Evolutionary conservation across 1,140 invertebrate species (phyloP), one percentile per base, ranked within the genome.

Genomic region (Solen grandis): DNA sequence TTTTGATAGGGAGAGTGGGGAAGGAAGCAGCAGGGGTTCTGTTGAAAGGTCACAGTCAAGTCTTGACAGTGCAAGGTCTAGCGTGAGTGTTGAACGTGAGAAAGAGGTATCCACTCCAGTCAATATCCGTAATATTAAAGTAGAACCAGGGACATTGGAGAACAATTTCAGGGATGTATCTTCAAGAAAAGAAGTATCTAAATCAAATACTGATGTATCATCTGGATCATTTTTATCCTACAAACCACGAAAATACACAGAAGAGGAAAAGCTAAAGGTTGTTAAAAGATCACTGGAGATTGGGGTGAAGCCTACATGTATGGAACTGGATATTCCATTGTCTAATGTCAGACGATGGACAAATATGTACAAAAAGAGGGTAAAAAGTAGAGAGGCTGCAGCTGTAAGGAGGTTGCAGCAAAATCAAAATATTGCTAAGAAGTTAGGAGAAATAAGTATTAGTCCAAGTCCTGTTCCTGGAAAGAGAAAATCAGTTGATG

Each of bases 291-390:
- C 75, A 41, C 19, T 36, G 22, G 65, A 78, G 41, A 27, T 78
- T 41, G 75, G 75, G 29, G 33, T 38, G 2, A 78, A 60, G 33
- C 29, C 8, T 31, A 52, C 75, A 10, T n/a, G 60, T 41, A 19
- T 68, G n/a, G 65, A 68, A 60, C 33, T 68, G 19, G 65, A 66
- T 60, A 78, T 78, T 69, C 75, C 63, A 3, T 22, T 68, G 25
- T 38, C 63, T 60, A 78, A 78, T 60, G 65, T 78, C 8, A 78
- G 36, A 50, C 50, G 75, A 31, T 78, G 75, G 75, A 65, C 31
- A 52, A 62, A 78, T 13, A 36, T 60, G 25, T 60, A 27, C 31
- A 78, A 78, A 50, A 65, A 36, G 2, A 65, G 22, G 2, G 10
- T 33, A 22, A 29, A 36, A n/a, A 5, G 46, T 0, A 62, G 27